Evolutionary conservation across 2,888 invertebrate species (phyloP).

Genomic region (Autographa pulchrina): DNA sequence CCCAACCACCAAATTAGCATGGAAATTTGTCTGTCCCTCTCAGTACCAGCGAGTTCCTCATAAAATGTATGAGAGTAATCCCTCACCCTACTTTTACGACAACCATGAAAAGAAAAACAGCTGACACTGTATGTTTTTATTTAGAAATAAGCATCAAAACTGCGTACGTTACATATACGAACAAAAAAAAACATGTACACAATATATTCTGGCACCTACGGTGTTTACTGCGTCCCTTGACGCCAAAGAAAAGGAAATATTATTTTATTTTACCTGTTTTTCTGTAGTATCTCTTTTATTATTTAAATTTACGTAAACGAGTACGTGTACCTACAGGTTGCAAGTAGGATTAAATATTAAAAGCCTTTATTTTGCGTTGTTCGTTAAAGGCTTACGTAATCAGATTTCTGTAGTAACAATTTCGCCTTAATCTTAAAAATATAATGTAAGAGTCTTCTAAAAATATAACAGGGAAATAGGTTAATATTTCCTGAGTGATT

Average conservation of each 20-base stretch:
- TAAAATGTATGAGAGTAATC: constrained; percentile 56
- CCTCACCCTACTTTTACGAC: constrained; percentile 56
- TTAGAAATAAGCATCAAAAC: constrained; percentile 50
- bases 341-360: constrained; percentile 25
- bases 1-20: constrained; percentile 47
- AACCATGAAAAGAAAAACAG: constrained; percentile 39
- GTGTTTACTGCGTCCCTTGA: constrained; percentile 58
- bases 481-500: neutral
- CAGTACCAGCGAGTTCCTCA: constrained; percentile 26
- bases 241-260: constrained; percentile 53
- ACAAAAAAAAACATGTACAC: constrained; percentile 44
- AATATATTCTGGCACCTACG: constrained; percentile 61
- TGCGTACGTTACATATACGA: constrained; percentile 21
- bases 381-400: constrained; percentile 6
- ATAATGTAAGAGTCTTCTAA: neutral
- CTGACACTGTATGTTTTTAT: constrained; percentile 57
- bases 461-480: neutral
- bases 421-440: neutral
- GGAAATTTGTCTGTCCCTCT: constrained; percentile 39
- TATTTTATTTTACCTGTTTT: constrained; percentile 59
- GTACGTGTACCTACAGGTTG: constrained; percentile 15
- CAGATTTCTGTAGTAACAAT: neutral
- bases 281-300: constrained; percentile 53
- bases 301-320: constrained; percentile 55
- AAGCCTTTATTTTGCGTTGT: constrained; percentile 14